Evolutionary conservation across 2,797 vertebrate genomes (phyloP).

Genomic region (Cryptoprocta ferox): DNA sequence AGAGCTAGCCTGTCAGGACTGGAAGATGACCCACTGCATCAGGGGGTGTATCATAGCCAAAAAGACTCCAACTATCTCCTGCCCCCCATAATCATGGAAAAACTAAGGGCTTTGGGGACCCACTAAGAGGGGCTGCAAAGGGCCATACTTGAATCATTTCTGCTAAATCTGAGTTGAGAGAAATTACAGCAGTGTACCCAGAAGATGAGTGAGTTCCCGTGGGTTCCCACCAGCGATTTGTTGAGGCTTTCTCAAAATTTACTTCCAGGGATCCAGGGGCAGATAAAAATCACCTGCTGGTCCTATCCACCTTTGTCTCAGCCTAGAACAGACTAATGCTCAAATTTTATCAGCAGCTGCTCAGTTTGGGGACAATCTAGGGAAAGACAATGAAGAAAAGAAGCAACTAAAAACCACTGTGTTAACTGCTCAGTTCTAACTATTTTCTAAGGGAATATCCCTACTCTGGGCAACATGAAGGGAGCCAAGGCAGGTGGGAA

Average conservation of each 20-base stretch:
- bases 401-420: slow-evolving; percentile 10
- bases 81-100: not conserved
- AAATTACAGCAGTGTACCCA: not conserved
- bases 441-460: not conserved
- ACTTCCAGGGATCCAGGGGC: not conserved
- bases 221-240: not conserved
- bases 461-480: not conserved
- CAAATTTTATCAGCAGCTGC: not conserved
- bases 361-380: not conserved
- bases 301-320: not conserved
- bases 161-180: not conserved
- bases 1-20: not conserved
- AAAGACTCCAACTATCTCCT: not conserved
- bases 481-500: not conserved
- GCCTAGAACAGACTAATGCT: not conserved
- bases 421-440: not conserved
- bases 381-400: not conserved
- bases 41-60: not conserved
- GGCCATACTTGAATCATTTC: not conserved
- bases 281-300: not conserved
- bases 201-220: not conserved
- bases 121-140: not conserved
- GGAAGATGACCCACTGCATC: not conserved
- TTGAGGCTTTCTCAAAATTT: not conserved
- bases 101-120: not conserved